phyloP scores from a whole-genome alignment of 2,888 invertebrate genomes.

The Hemaris fuciformis region DNA sequence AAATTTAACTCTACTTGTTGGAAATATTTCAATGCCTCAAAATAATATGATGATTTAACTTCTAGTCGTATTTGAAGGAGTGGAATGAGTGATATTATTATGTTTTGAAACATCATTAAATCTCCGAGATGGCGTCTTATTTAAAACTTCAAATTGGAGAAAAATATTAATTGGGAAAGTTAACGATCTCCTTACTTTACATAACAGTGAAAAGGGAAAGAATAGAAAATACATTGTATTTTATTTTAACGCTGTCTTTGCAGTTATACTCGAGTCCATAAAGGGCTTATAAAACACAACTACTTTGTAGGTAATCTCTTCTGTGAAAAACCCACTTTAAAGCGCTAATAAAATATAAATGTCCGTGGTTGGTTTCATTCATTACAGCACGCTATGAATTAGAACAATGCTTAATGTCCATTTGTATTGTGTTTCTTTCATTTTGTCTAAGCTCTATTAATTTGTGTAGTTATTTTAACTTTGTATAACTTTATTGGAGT shows the following conservation, averaged over 20 bases:
- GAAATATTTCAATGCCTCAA: neutral
- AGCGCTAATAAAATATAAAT: slow-evolving; percentile 2
- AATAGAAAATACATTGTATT: slow-evolving; percentile 17
- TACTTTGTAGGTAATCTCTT: slow-evolving; percentile 1
- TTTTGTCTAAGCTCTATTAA: too few relatives aligned
- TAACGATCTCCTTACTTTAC: neutral
- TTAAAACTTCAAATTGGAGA: neutral
- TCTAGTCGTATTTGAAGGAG: neutral
- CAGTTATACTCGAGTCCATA: slow-evolving; percentile 7
- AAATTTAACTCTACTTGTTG: neutral
- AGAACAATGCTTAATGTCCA: neutral
- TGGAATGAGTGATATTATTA: neutral
- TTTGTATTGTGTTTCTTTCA: neutral
- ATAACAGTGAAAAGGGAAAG: neutral
- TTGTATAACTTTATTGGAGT: neutral
- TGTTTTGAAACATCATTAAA: neutral
- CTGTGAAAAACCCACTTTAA: neutral
- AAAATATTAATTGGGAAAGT: neutral
- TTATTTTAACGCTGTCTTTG: slow-evolving; percentile 10
- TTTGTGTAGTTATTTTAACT: neutral
- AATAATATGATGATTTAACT: neutral
- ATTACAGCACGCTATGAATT: neutral
- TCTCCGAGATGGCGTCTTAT: neutral
- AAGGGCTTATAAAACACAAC: slow-evolving; percentile 9
- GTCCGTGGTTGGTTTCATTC: slow-evolving; percentile 1